Percentiles rank a stretch among this genome's conserved stretches.
Conservation (phyloP, 2,797 vertebrate genomes). For the Eleutherodactylus coqui region DNA sequence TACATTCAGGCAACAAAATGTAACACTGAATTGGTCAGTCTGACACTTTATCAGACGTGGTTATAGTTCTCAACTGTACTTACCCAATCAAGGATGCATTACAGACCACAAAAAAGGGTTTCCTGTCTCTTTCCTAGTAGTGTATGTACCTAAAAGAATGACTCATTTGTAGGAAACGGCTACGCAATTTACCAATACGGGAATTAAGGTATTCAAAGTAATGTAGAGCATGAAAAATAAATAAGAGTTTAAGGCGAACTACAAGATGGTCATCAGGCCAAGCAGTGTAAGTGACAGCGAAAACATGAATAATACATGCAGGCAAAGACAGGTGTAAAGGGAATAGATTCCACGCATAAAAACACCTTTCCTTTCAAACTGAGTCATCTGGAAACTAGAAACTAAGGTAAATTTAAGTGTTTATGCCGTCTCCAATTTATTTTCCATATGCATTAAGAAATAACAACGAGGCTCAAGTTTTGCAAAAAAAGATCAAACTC, state of each 20-base stretch:
- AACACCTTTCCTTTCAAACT: neutral
- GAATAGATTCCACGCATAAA: neutral
- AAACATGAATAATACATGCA: constrained; percentile 31
- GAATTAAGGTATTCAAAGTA: neutral
- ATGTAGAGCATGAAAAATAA: constrained; percentile 48
- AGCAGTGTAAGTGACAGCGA: constrained; percentile 25
- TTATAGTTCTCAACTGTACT: neutral
- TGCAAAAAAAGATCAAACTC: neutral
- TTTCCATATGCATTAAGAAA: neutral
- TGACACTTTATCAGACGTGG: neutral
- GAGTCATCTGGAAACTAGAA: neutral
- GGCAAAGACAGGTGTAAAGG: constrained; percentile 13
- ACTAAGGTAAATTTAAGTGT: neutral
- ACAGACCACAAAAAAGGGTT: neutral
- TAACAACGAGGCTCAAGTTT: no score
- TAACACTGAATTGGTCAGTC: neutral
- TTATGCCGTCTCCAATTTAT: neutral
- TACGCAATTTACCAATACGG: neutral
- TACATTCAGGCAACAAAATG: neutral
- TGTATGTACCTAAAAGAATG: neutral
- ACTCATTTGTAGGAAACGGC: neutral
- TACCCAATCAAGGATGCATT: neutral
- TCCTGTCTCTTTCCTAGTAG: neutral
- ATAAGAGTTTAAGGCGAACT: constrained; percentile 29
- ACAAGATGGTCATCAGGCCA: constrained; percentile 57